Base-by-base conservation (phyloP, 2,113 vertebrate genomes). In the Hemicordylus capensis region DNA sequence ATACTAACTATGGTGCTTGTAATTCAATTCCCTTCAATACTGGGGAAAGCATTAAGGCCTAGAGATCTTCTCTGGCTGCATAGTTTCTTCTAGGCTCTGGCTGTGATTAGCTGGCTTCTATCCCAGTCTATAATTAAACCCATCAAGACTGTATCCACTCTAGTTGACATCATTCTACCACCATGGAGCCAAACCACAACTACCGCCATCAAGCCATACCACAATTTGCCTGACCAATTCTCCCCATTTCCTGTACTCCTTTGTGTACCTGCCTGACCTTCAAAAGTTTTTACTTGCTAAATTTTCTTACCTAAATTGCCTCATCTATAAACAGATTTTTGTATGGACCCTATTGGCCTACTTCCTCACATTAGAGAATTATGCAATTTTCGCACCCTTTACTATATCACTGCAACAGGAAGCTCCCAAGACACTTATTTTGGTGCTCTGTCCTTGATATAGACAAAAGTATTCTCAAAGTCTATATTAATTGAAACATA, bases 401-500 rank as follows among this genome's bases (percentile, higher is more conserved):
- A 10, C 20, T 76, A 56, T 76, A 76, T 56, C 19, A 54, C 6
- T 12, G 0, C 2, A 85, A 9, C 39, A 69, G 22, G 10, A 4
- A 4, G 1, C 19, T 82, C 80, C 28, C 31, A 76, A 14, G 75
- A 34, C 28, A 66, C n/a, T 34, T 82, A 5, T 76, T 63, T 85
- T n/a, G 54, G 59, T 39, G 10, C 1, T 20, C 2, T 90, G 14
- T 54, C 11, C 28, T 80, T 80, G 14, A 69, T 84, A 59, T 42
- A 72, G 11, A 87, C 80, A 74, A 92, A 92, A 6, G 4, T 61
- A 28, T 6, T 92, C 4, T 58, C 34, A 85, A 87, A 90, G 17
- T 1, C 63, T 84, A 12, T 76, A 75, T 89, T 81, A 87, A 85
- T 89, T 0, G 2, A 44, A 64, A 51, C 0, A n/a, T 74, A 88